Evolutionary conservation across 2,888 invertebrate genomes (phyloP), one percentile per base, ranked within the genome.

Genomic region (Sicus ferrugineus): DNA sequence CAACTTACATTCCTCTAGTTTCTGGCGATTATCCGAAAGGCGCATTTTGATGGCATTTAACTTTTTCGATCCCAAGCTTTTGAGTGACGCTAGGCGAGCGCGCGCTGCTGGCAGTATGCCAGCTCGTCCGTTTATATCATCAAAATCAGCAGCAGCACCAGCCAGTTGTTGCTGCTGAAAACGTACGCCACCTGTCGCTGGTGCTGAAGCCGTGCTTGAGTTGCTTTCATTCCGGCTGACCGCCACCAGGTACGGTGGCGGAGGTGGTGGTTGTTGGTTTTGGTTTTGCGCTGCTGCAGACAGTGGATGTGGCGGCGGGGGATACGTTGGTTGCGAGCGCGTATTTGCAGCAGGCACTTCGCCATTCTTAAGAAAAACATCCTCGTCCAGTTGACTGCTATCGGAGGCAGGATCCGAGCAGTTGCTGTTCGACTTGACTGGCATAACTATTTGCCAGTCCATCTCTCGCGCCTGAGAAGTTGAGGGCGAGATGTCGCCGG

Each of bases 51-150:
- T 84, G 52, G 88, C 88, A 28, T 89, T 88, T 52, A 91, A 83
- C 79, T 90, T 91, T 75, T 91, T 91, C 0, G 90, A 89, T n/a
- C 91, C 90, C 71, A 91, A 83, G 76, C 90, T 90, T 78, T 90
- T 90, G 5, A 91, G 84, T 70, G 89, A 90, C 74, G 89, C 88
- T 1, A 91, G 82, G 58, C 90, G 86, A 1, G 90, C 90, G 67
- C 88, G 81, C 0, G 86, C 85, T 9, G 85, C 81, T 11, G 86
- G 85, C 72, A 85, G 71, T 31, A 85, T 74, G 31, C 76, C 76
- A 69, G 70, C 72, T 19, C 77, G 71, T 31, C 75, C 74, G 42
- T 74, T 76, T 30, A 72, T 54, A 34, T 76, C 77, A 6, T 77
- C 78, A 6, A 77, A 72, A 54, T 77, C 77, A 21, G 54, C 28